phyloP scores from a whole-genome alignment of 2,113 vertebrate genomes.

The Cygnus atratus region DNA sequence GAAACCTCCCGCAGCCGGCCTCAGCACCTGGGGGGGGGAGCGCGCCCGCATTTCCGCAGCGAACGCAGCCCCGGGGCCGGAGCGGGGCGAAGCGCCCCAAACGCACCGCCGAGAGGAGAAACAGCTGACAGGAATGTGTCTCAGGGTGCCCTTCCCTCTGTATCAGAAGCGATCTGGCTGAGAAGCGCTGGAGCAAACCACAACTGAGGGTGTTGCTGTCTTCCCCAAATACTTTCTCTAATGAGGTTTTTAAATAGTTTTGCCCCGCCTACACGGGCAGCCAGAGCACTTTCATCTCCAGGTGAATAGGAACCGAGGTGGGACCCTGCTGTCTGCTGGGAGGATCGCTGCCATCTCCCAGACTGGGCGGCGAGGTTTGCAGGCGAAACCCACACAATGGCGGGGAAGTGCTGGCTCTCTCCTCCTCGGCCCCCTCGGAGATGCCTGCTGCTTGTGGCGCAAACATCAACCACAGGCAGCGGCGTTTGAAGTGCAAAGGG shows the following conservation, averaged over 20 bases:
- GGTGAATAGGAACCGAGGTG: constrained; percentile 56
- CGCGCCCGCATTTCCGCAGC: fast-evolving
- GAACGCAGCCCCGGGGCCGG: neutral
- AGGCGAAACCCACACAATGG: neutral
- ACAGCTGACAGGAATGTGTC: constrained; percentile 20
- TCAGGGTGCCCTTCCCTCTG: constrained; percentile 39
- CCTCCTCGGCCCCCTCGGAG: neutral
- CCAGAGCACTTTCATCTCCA: constrained; percentile 62
- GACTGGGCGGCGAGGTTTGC: neutral
- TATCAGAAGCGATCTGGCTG: constrained; percentile 60
- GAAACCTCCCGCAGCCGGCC: neutral
- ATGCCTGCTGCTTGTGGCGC: neutral
- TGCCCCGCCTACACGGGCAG: constrained; percentile 55
- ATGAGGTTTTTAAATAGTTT: constrained; percentile 67
- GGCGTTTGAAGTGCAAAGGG: neutral
- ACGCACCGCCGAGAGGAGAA: neutral
- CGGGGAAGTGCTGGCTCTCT: neutral
- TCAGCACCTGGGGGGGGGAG: neutral
- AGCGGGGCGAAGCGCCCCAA: neutral
- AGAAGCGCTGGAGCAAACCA: constrained; percentile 61
- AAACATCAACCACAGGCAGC: fast-evolving
- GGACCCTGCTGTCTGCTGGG: constrained; percentile 43
- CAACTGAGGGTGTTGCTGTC: constrained; percentile 58
- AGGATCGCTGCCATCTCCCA: constrained; percentile 38
- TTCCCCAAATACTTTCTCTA: constrained; percentile 69